Base-by-base conservation (phyloP, 23 tunicate genomes). In the Phallusia fumigata region DNA sequence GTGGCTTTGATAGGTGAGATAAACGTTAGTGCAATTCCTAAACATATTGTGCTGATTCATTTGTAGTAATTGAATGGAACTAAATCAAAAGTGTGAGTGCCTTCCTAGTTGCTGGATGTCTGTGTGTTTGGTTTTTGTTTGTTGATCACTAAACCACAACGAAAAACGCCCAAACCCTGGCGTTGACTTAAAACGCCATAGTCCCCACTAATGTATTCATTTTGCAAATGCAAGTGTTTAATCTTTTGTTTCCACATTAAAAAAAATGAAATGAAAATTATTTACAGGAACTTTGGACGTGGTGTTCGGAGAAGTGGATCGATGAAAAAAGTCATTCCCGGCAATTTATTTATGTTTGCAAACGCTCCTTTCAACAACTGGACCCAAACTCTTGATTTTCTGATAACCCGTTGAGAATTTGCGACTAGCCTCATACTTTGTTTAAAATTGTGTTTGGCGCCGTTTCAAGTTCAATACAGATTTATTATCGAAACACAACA, bases 241-340 rank as follows among this genome's bases (percentile, higher is more conserved):
- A 58, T 6, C 8, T 21, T 58, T 1, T 21, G 28, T 58, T 21
- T 58, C 13, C 28, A 58, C 69, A 6, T 13, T 58, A 6, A 24
- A 58, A 11, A 40, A 40, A 21, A 16, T 16, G 13, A 58, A 58
- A 58, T 21, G 8, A 13, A 6, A 13, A 6, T 21, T 58, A 6
- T 13, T 91, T 83, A 33, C 83, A 92, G 97, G 99, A 80, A 95
- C 99, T 21, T 76, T 95, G 82, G 99, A 95, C 81, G 77, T 95
- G 33, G 99, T 95, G 82, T 95, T 95, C 65, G 99, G 99, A 18
- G 99, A 95, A 84, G 86, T 95, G 22, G 99, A 95, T 78, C 91
- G 99, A 79, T 95, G 52, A 83, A 84, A 11, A 6, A 24, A n/a
- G n/a, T n/a, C 47, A 40, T 10, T 40, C 47, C 5, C 69, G 69